A percentile compares a stretch with the other conserved stretches of the same genome.
Evolutionary conservation across 2,797 vertebrate genomes (phyloP).

Genomic region (Sardinella longiceps): DNA sequence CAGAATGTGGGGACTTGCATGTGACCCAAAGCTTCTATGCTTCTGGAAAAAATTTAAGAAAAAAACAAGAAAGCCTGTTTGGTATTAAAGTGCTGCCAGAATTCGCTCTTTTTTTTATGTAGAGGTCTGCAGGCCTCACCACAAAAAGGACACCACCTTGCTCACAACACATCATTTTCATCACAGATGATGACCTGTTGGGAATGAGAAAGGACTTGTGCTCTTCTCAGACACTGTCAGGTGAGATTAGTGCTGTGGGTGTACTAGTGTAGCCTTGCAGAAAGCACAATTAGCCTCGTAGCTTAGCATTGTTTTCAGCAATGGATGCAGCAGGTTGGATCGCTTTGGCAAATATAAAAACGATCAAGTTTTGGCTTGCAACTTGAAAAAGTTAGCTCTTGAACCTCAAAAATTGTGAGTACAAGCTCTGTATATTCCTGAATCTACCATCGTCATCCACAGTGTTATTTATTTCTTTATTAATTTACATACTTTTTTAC

Average conservation of each 20-base stretch:
- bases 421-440: too few relatives aligned
- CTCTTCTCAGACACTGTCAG: not conserved
- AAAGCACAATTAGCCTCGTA: not conserved
- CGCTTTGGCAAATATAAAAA: too few relatives aligned
- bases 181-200: slow-evolving; percentile 2
- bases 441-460: too few relatives aligned
- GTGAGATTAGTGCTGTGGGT: not conserved
- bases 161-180: not conserved
- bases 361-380: not conserved
- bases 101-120: not conserved
- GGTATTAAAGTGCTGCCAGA: not conserved
- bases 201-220: not conserved
- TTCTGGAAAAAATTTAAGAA: too few relatives aligned
- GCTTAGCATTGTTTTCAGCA: not conserved
- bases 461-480: too few relatives aligned
- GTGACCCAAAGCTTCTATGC: not conserved
- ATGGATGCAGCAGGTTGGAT: not conserved
- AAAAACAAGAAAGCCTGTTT: not conserved
- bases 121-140: not conserved
- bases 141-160: not conserved
- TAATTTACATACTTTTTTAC: too few relatives aligned
- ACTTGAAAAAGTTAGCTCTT: not conserved
- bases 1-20: not conserved
- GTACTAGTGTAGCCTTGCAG: not conserved
- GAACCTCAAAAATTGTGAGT: not conserved